Evolutionary conservation across 2,888 invertebrate genomes (phyloP).

Genomic region (Plusia festucae): DNA sequence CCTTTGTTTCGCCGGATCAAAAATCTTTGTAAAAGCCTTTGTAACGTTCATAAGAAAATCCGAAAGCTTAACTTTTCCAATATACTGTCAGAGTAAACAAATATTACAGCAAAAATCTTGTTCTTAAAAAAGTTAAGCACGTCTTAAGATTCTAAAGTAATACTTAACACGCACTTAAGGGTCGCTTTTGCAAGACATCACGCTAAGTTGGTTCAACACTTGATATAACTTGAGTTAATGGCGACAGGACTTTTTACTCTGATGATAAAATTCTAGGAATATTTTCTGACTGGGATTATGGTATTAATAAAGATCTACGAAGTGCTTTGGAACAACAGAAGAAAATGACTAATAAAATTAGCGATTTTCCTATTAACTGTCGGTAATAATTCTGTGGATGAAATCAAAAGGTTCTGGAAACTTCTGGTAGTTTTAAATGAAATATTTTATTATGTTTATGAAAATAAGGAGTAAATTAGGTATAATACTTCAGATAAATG

Average conservation of each 20-base stretch:
- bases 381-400: background rate
- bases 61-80: slow-evolving; percentile 55
- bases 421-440: background rate
- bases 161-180: slow-evolving; percentile 67
- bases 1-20: slow-evolving; percentile 17
- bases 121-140: slow-evolving; percentile 60
- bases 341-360: background rate
- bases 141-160: slow-evolving; percentile 64
- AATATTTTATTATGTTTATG: too few species aligned
- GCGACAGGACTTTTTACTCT: slow-evolving; percentile 51
- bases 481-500: too few species aligned
- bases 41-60: slow-evolving; percentile 36
- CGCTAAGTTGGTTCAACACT: slow-evolving; percentile 50
- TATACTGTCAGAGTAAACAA: slow-evolving; percentile 55
- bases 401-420: background rate
- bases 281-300: slow-evolving; percentile 19
- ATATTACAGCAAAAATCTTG: slow-evolving; percentile 51
- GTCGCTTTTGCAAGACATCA: slow-evolving; percentile 50
- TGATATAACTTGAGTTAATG: slow-evolving; percentile 58
- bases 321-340: slow-evolving; percentile 12
- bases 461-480: too few species aligned
- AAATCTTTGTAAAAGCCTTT: slow-evolving; percentile 30
- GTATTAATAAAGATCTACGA: slow-evolving; percentile 13
- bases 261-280: slow-evolving; percentile 35
- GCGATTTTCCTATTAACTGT: background rate